phyloP scores from a whole-genome alignment of 2,888 invertebrate species.

The Pseudococcus longispinus region DNA sequence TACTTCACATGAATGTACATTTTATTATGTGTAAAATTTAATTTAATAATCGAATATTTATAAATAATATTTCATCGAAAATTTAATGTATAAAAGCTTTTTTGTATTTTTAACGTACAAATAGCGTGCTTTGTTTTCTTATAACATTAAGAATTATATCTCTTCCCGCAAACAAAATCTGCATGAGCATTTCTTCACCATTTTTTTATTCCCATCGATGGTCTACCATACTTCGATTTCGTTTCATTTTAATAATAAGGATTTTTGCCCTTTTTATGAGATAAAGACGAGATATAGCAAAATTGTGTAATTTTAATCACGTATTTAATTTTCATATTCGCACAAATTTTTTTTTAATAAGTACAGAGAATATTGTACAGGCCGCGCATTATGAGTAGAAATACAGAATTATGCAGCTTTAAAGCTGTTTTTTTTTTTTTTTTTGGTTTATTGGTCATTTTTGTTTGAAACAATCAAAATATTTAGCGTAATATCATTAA shows the following conservation, averaged over 20 bases:
- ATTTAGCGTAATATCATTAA: background rate
- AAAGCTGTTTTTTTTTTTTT: background rate
- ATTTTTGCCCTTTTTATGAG: conserved; percentile 3
- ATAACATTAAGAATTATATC: conserved; percentile 36
- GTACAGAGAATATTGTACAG: conserved; percentile 24
- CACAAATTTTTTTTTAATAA: conserved; percentile 36
- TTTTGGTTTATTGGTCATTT: background rate
- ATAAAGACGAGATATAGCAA: conserved; percentile 14
- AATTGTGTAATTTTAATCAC: conserved; percentile 44
- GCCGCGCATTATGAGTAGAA: background rate
- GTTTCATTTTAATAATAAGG: conserved; percentile 27
- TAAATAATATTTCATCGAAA: conserved; percentile 36
- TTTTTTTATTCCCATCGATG: conserved; percentile 27
- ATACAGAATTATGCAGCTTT: background rate
- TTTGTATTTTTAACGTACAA: conserved; percentile 40
- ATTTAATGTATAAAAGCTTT: conserved; percentile 37
- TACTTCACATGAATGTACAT: conserved; percentile 40
- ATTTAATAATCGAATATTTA: conserved; percentile 42
- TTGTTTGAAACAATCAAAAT: conserved; percentile 42
- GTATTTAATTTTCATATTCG: conserved; percentile 35
- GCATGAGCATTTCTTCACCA: conserved; percentile 34
- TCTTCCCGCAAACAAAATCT: conserved; percentile 23
- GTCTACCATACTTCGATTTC: conserved; percentile 43
- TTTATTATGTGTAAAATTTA: conserved; percentile 38
- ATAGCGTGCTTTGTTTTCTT: conserved; percentile 43